Evolutionary conservation across 2,797 vertebrate species (phyloP), one percentile per base, ranked within the genome.

Genomic region (Euthynnus affinis): DNA sequence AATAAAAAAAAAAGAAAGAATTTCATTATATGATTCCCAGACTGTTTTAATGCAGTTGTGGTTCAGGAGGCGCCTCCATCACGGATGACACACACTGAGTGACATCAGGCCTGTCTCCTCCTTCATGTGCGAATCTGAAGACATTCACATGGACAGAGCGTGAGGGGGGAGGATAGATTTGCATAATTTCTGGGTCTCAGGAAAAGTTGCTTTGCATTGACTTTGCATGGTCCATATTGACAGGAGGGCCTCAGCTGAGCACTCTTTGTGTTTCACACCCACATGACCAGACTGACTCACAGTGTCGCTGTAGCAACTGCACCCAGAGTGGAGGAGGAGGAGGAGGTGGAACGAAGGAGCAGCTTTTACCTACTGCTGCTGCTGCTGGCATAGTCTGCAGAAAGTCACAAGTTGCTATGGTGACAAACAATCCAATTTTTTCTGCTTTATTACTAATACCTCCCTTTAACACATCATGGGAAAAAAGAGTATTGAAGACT

Each of bases 261-360:
- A 0, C 27, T n/a, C 73, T 51, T 32, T 74, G 71, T 63, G 69
- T 69, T 60, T 51, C 32, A 18, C 62, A 40, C 56, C 44, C 29
- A 67, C 76, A 71, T 87, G 76, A 67, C 46, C 81, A 81, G 83
- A 87, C 76, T 3, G 3, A 66, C 67, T 34, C 51, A 44, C 18
- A 17, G 51, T 12, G 78, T 89, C 71, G 0, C 77, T 63, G 62
- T 86, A 74, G 80, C 62, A 87, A 84, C 85, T 63, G 49, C 58
- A 67, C 61, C 49, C 23, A 17, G 27, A 44, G 22, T 42, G 29
- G 48, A 32, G 37, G 23, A 40, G 15, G 23, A 40, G 15, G 18
- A 0, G 20, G 34, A 2, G 57, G 18, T 48, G 44, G 23, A 18
- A 40, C 20, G 25, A 22, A 42, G 57, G 46, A 59, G 37, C 29